phyloP scores from a whole-genome alignment of 2,797 vertebrate genomes.

The Onychomys arenicola region DNA sequence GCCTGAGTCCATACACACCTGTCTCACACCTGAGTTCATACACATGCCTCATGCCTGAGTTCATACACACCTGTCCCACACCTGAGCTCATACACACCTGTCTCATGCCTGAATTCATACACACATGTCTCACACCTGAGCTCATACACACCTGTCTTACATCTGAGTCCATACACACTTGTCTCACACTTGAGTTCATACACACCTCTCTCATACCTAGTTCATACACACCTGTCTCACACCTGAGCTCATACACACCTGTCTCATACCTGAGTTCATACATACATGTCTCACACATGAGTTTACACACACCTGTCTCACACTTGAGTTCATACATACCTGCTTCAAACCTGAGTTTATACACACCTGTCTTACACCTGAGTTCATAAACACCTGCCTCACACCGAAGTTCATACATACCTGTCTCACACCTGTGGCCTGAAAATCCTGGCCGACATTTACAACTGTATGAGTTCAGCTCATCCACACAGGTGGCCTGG shows the following conservation, averaged over 20 bases:
- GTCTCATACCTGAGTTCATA: neutral
- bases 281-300: neutral
- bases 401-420: slow-evolving; percentile 87
- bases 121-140: neutral
- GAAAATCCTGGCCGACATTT: slow-evolving; percentile 98
- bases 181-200: neutral
- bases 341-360: neutral
- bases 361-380: neutral
- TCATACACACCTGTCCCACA: slow-evolving; percentile 92
- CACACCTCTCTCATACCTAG: neutral
- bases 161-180: neutral
- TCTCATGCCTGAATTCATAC: slow-evolving; percentile 94
- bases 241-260: neutral
- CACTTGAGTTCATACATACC: neutral
- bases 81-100: slow-evolving; percentile 90
- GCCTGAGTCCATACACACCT: neutral
- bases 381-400: neutral
- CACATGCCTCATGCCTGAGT: neutral
- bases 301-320: neutral
- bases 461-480: slow-evolving; percentile 93
- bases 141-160: neutral
- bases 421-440: slow-evolving; percentile 99
- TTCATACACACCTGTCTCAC: neutral
- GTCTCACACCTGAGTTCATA: neutral
- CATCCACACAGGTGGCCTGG: slow-evolving; percentile 95